phyloP scores from a whole-genome alignment of 1,140 invertebrate genomes.

The Drosophila asahinai region DNA sequence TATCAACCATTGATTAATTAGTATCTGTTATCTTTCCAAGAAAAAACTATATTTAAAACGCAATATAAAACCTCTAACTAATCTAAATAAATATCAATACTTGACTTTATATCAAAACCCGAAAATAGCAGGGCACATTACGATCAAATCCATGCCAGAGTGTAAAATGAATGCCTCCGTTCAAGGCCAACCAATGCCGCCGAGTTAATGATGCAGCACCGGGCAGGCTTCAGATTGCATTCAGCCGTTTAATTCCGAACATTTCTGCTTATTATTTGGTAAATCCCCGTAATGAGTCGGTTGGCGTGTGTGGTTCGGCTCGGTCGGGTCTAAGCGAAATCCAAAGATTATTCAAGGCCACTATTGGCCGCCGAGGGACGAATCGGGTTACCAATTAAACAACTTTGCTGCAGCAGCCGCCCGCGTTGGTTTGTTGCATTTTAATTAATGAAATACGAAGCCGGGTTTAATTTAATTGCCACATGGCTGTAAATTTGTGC shows the following conservation, averaged over 20 bases:
- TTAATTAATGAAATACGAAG: conserved; percentile 30
- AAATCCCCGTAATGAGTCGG: neutral
- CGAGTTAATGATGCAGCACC: neutral
- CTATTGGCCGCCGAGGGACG: neutral
- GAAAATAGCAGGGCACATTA: neutral
- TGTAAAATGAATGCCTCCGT: neutral
- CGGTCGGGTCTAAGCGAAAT: neutral
- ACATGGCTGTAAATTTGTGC: conserved; percentile 22
- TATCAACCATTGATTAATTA: no score
- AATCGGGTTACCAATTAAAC: conserved; percentile 17
- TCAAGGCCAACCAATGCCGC: neutral
- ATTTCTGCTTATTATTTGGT: conserved; percentile 1
- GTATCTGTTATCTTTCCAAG: no score
- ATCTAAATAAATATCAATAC: no score
- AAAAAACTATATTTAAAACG: no score
- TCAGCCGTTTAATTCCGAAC: neutral
- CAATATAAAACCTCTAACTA: no score
- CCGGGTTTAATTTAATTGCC: conserved; percentile 38
- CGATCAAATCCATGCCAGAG: neutral
- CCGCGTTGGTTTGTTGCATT: conserved; percentile 13
- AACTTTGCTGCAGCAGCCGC: neutral
- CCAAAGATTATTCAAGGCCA: neutral
- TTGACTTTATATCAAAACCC: no score
- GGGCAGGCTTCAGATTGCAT: neutral
- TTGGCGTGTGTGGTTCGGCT: neutral